A percentile compares a stretch with the other conserved stretches of the same genome.
Evolutionary conservation across 2,113 vertebrate genomes (phyloP).

Genomic region (Saimiri boliviensis): DNA sequence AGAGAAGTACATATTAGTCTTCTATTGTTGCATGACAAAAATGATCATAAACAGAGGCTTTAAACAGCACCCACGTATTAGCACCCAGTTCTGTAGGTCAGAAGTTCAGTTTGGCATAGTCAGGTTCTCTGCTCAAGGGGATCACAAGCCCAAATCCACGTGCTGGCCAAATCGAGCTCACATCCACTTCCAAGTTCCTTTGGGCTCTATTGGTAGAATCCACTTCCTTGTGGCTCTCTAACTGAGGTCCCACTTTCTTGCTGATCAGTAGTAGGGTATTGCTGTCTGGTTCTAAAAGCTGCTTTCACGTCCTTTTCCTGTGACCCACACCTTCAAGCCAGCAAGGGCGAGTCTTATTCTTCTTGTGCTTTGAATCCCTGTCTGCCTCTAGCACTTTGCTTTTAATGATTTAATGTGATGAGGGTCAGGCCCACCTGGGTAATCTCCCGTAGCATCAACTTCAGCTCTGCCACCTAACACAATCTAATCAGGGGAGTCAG

Average conservation of each 20-base stretch:
- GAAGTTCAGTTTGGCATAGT: background rate
- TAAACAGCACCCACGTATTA: background rate
- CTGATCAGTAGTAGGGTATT: background rate
- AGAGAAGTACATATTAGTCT: background rate
- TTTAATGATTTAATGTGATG: background rate
- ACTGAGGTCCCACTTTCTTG: background rate
- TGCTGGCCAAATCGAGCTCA: background rate
- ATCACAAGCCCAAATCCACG: background rate
- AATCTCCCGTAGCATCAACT: background rate
- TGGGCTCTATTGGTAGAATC: background rate
- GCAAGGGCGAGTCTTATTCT: background rate
- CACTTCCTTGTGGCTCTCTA: background rate
- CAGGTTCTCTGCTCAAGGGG: background rate
- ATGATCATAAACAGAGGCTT: background rate
- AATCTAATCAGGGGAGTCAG: background rate
- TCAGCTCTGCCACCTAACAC: background rate
- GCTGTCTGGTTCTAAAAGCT: background rate
- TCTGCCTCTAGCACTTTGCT: background rate
- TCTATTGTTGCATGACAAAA: background rate
- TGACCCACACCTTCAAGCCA: background rate
- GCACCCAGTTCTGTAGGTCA: background rate
- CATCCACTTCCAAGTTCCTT: background rate
- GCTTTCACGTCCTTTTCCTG: background rate
- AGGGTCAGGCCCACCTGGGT: background rate
- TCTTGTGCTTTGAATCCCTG: background rate